These are phyloP conservation scores for Lithophane leautieri DNA, from an alignment of 2,888 invertebrate species.

Conservation along the genomic window DNA sequence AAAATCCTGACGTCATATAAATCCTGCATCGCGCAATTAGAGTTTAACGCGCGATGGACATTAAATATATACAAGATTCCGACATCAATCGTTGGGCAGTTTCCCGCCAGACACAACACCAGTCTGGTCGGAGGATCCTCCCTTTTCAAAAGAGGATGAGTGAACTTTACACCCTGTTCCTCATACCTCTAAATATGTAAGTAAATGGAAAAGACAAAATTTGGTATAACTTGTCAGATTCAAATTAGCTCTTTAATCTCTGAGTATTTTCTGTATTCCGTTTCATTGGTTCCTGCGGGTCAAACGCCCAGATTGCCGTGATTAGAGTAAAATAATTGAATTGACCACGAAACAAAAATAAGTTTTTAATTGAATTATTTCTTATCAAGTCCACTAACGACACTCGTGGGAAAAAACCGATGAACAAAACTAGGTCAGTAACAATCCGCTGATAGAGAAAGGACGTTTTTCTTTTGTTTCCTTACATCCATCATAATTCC, in stretches of 20 bases:
- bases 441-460: constrained; percentile 14
- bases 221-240: background rate
- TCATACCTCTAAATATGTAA: background rate
- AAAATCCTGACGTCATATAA: no score
- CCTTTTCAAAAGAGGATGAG: no score
- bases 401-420: constrained; percentile 2
- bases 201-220: background rate
- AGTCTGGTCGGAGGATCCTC: no score
- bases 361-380: constrained; percentile 16
- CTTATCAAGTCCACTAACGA: constrained; percentile 22
- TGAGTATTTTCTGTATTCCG: background rate
- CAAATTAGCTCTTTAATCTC: background rate
- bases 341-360: background rate
- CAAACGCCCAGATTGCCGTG: no score
- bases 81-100: no score
- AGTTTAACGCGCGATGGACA: no score
- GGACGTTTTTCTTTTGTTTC: constrained; percentile 14
- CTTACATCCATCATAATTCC: background rate
- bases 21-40: no score
- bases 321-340: background rate
- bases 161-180: no score
- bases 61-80: no score
- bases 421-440: constrained; percentile 26
- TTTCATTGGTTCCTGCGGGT: background rate
- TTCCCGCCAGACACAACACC: no score